Conservation (phyloP, 2,113 vertebrate genomes). For the Lipotes vexillifer region DNA sequence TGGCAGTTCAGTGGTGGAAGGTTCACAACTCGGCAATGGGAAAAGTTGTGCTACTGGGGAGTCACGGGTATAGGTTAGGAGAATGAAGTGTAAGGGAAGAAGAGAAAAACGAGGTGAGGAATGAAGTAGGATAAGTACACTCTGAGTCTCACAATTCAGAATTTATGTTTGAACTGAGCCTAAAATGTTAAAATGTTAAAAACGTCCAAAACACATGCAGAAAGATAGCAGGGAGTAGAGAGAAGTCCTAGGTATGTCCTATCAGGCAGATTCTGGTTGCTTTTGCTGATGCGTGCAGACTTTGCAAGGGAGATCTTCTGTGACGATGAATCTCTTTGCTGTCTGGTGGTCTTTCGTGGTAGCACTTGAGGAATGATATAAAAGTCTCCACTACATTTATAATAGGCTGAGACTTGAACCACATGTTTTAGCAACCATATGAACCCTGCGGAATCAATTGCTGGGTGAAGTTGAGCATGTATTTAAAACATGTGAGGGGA, state of each 20-base stretch:
- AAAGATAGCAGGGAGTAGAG: neutral
- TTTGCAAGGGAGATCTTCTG: neutral
- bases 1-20: neutral
- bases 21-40: neutral
- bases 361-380: neutral
- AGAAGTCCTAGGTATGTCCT: neutral
- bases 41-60: neutral
- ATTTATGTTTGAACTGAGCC: neutral
- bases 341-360: neutral
- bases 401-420: neutral
- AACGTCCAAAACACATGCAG: neutral
- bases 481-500: neutral
- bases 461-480: neutral
- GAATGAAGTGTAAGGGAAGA: neutral
- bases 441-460: neutral
- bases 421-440: neutral
- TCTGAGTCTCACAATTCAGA: neutral
- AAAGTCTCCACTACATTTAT: constrained; percentile 22
- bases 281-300: neutral
- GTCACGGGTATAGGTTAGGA: neutral
- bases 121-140: neutral
- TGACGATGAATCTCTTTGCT: neutral
- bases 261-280: neutral
- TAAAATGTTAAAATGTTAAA: neutral
- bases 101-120: neutral